These are phyloP conservation scores for Peromyscus eremicus DNA, from an alignment of 2,797 vertebrate species.

Conservation along the genomic window DNA sequence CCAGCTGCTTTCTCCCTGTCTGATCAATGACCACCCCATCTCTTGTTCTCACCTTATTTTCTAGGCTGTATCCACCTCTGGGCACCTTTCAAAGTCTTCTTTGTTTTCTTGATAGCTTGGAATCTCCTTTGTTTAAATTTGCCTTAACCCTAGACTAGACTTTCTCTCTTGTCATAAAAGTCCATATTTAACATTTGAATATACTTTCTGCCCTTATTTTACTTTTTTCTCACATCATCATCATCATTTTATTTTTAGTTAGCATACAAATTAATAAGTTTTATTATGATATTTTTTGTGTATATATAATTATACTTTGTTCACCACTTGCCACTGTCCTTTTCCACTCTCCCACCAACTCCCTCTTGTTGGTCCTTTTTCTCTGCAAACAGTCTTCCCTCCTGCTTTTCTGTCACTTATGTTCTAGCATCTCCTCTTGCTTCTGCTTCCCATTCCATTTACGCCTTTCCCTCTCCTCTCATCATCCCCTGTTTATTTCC, in stretches of 20 bases:
- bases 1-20: not conserved
- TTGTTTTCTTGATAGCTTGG: not conserved
- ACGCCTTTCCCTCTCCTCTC: not conserved
- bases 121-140: not conserved
- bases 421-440: not conserved
- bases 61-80: not conserved
- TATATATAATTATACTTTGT: not conserved
- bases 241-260: not conserved
- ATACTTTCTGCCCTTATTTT: not conserved
- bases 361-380: not conserved
- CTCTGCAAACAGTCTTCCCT: not conserved
- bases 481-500: not conserved
- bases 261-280: not conserved
- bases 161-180: not conserved
- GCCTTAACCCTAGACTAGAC: not conserved
- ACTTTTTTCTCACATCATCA: not conserved
- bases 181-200: not conserved
- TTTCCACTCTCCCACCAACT: no score
- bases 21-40: not conserved
- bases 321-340: no score
- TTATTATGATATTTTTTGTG: not conserved
- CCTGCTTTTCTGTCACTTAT: not conserved
- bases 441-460: not conserved
- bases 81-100: not conserved
- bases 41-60: constrained; percentile 14